phyloP scores from a whole-genome alignment of 2,113 vertebrate species.

The Megaleporinus macrocephalus region DNA sequence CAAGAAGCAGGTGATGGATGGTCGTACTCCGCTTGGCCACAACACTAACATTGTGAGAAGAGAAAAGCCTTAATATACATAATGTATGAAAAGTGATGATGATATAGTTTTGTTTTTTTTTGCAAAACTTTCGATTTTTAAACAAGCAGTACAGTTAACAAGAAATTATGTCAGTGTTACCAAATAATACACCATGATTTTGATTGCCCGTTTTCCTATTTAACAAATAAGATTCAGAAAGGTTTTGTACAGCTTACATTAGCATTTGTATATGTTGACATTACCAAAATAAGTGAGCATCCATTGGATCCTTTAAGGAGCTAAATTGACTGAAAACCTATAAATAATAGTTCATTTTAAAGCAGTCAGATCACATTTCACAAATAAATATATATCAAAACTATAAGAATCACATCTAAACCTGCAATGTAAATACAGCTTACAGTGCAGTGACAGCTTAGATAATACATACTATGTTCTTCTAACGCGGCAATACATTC shows the following conservation, averaged over 20 bases:
- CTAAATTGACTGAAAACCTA: background rate
- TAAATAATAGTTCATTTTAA: too few species aligned
- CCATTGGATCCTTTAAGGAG: background rate
- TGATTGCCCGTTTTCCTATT: too few species aligned
- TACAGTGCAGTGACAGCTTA: background rate
- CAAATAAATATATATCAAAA: background rate
- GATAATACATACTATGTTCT: too few species aligned
- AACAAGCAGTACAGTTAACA: too few species aligned
- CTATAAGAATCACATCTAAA: background rate
- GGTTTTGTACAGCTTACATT: background rate
- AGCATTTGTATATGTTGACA: too few species aligned
- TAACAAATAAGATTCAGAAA: too few species aligned
- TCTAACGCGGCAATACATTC: too few species aligned
- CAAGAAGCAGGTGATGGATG: background rate
- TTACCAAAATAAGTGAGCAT: background rate
- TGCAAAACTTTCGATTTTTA: too few species aligned
- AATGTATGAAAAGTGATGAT: background rate
- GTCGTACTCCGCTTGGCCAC: constrained; percentile 4
- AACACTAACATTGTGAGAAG: constrained; percentile 22
- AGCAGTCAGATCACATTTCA: background rate
- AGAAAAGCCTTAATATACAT: background rate
- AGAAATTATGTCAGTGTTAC: too few species aligned
- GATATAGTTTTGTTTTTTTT: too few species aligned
- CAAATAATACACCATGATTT: too few species aligned
- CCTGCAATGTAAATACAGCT: background rate